Evolutionary conservation across 2,888 invertebrate genomes (phyloP), one percentile per base, ranked within the genome.

Genomic region (Reticulitermes lucifugus): DNA sequence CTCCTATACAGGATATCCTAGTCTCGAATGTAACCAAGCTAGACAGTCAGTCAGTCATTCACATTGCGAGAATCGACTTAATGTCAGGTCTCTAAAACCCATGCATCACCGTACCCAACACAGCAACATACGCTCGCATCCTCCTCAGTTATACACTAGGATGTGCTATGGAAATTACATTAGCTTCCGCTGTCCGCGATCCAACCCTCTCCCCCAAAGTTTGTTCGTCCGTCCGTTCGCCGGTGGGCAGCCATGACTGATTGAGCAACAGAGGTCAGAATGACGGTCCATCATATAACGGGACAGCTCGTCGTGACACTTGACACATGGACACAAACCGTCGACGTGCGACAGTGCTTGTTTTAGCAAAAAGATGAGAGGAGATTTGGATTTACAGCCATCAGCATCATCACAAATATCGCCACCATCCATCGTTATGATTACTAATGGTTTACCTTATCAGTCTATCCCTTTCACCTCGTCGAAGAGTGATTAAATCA

Each of bases 161-260:
- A 81, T 79, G 79, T 59, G 79, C 59, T n/a, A 73, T 83, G 83
- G 73, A 83, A 84, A 84, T 84, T 84, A 43, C 84, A 77, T 84
- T 77, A 84, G 79, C 84, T 75, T 84, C 84, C 84, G 59, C 43
- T 75, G 75, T 59, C 60, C 46, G 71, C 21, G 65, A 43, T 46
- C 35, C 77, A 77, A 22, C n/a, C 43, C 77, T 46, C 77, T 35
- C 73, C 29, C 70, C 3, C 73, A 35, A 73, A 10, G 65, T 65
- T 18, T 14, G 65, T 65, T 14, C 65, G 65, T 65, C 65, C 25
- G 65, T 65, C 65, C 65, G 25, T 65, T 65, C 65, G 65, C 80
- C 80, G 59, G 59, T 80, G 79, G 46, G 35, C 29, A 73, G 79
- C 35, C 80, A 81, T 81, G 65, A 81, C 41, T 81, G 81, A 81